Evolutionary conservation across 2,113 vertebrate genomes (phyloP).

Genomic region (Oryzias celebensis): DNA sequence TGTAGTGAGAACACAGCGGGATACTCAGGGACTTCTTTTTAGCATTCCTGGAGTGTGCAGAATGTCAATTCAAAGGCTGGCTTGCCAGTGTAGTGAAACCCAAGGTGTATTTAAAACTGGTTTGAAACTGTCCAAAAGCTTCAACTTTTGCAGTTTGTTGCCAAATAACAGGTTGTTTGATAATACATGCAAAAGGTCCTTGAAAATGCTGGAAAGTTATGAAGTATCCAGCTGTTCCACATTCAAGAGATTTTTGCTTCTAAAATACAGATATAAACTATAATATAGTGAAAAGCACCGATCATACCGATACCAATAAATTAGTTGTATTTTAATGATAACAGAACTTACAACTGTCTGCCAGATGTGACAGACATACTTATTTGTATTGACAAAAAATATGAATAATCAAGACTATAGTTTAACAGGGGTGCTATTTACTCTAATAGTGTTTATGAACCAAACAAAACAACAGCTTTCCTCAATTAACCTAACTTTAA

Average conservation of each 20-base stretch:
- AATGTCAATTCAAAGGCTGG: constrained; percentile 23
- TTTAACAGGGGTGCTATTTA: too few species aligned
- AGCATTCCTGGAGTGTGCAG: constrained; percentile 19
- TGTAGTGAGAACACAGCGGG: constrained; percentile 26
- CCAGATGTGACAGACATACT: too few species aligned
- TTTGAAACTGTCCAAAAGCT: constrained; percentile 11
- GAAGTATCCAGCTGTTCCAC: not conserved
- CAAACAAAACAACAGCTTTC: too few species aligned
- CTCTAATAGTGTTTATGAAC: too few species aligned
- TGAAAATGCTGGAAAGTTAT: constrained; percentile 18
- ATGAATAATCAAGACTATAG: too few species aligned
- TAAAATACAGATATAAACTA: not conserved
- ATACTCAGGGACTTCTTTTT: constrained; percentile 20
- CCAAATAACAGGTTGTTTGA: constrained; percentile 27
- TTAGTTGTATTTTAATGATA: too few species aligned
- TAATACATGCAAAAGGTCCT: constrained; percentile 36
- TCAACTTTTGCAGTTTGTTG: constrained; percentile 21
- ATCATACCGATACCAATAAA: too few species aligned
- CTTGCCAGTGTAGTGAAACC: constrained; percentile 14
- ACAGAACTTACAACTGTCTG: too few species aligned
- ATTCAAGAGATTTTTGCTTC: constrained; percentile 12
- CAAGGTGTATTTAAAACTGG: not conserved
- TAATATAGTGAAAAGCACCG: too few species aligned
- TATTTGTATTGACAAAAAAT: too few species aligned
- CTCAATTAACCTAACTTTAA: too few species aligned